These are phyloP conservation scores for Cephalopterus ornatus DNA, from an alignment of 2,113 vertebrate genomes.

Conservation along the genomic window DNA sequence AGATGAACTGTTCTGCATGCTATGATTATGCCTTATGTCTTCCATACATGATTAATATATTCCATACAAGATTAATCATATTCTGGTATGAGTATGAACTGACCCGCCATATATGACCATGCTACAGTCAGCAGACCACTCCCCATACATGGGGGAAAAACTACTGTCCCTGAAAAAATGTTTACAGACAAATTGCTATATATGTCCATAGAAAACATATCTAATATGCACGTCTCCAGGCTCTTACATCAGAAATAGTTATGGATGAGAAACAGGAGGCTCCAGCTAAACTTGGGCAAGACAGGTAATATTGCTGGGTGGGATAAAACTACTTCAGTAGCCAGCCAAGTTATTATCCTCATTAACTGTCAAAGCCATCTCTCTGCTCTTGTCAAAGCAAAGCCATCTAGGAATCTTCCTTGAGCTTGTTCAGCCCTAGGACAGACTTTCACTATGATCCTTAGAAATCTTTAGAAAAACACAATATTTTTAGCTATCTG, in stretches of 20 bases:
- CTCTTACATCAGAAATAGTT: neutral
- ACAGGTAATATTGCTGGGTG: neutral
- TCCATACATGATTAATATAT: neutral
- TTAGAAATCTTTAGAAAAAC: neutral
- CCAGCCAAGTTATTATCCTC: neutral
- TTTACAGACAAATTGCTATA: neutral
- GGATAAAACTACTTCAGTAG: neutral
- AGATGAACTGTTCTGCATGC: neutral
- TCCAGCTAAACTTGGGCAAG: neutral
- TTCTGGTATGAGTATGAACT: neutral
- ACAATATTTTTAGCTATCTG: neutral
- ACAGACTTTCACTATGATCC: neutral
- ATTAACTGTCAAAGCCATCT: neutral
- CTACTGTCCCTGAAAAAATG: neutral
- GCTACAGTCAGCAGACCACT: neutral
- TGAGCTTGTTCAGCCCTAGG: neutral
- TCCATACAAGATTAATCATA: neutral
- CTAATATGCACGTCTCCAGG: accelerated
- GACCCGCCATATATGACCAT: neutral
- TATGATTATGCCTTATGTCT: neutral
- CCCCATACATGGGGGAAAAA: neutral
- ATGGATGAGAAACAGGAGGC: neutral
- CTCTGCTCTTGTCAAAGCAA: neutral
- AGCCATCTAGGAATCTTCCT: neutral
- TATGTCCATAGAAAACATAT: neutral